Percentiles rank a stretch among this genome's conserved stretches.
These are phyloP conservation scores for Pogona vitticeps DNA, from an alignment of 2,113 vertebrate species.

Conservation along the genomic window DNA sequence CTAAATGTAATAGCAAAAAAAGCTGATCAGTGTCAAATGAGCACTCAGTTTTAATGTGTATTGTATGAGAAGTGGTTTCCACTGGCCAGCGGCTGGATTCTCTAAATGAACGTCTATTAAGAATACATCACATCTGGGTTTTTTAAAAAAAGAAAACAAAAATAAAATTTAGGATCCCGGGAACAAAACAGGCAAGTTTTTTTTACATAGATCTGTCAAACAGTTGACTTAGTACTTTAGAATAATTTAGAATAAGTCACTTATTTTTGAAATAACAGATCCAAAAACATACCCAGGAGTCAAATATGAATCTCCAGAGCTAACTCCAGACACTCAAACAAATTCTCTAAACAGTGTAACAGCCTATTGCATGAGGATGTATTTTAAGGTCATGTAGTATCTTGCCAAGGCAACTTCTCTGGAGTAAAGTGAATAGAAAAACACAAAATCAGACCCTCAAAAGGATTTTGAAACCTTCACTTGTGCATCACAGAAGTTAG, in stretches of 20 bases:
- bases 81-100: not conserved
- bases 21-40: not conserved
- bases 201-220: not conserved
- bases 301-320: not conserved
- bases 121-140: not conserved
- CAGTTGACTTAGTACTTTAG: not conserved
- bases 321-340: not conserved
- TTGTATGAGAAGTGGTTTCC: not conserved
- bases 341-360: not conserved
- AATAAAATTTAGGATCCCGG: not conserved
- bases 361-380: not conserved
- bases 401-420: not conserved
- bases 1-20: not conserved
- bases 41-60: not conserved
- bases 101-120: slow-evolving; percentile 3
- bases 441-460: accelerated
- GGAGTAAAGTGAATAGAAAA: not conserved
- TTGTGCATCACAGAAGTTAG: accelerated
- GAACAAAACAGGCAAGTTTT: not conserved
- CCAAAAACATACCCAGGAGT: not conserved
- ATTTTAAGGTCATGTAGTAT: not conserved
- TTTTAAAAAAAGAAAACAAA: not conserved
- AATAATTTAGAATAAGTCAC: not conserved
- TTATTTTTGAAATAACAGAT: not conserved
- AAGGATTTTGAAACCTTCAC: not conserved